A percentile compares a stretch with the other conserved stretches of the same genome.
Evolutionary conservation across 2,113 vertebrate species (phyloP).

Genomic region (Puffinus mauretanicus): DNA sequence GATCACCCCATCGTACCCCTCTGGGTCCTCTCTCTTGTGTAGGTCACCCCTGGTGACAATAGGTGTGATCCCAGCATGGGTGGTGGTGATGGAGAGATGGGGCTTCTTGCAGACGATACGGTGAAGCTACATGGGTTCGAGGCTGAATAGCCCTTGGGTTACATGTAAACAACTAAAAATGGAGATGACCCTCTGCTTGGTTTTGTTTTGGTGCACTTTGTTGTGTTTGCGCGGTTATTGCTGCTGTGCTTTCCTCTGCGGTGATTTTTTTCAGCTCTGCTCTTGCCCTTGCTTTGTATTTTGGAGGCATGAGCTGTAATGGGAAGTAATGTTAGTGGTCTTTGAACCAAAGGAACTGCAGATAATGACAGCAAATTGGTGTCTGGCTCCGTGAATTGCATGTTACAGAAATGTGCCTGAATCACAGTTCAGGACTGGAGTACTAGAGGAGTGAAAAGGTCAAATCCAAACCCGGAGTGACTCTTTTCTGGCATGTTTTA

Average conservation of each 20-base stretch:
- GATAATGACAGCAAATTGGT: neutral
- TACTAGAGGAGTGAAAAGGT: neutral
- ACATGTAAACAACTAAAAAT: rapidly evolving
- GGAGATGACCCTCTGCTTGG: neutral
- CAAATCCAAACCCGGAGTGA: rapidly evolving
- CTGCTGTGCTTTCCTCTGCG: neutral
- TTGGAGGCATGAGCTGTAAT: neutral
- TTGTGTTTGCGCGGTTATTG: rapidly evolving
- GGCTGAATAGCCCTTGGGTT: neutral
- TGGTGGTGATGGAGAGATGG: neutral
- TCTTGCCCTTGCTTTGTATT: neutral
- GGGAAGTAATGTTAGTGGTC: neutral
- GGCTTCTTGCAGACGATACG: rapidly evolving
- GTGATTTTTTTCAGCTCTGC: neutral
- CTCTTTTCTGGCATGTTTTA: neutral
- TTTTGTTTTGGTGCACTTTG: rapidly evolving
- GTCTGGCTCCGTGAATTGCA: neutral
- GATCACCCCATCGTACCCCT: rapidly evolving
- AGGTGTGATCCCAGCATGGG: neutral
- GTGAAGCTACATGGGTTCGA: rapidly evolving
- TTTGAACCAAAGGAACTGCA: neutral
- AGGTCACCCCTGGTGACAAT: neutral
- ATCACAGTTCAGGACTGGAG: neutral
- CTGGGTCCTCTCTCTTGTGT: rapidly evolving
- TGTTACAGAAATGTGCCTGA: neutral